A percentile compares a stretch with the other conserved stretches of the same genome.
Conservation (phyloP, 2,888 invertebrate species). For the Eumacrocentrus americanus region DNA sequence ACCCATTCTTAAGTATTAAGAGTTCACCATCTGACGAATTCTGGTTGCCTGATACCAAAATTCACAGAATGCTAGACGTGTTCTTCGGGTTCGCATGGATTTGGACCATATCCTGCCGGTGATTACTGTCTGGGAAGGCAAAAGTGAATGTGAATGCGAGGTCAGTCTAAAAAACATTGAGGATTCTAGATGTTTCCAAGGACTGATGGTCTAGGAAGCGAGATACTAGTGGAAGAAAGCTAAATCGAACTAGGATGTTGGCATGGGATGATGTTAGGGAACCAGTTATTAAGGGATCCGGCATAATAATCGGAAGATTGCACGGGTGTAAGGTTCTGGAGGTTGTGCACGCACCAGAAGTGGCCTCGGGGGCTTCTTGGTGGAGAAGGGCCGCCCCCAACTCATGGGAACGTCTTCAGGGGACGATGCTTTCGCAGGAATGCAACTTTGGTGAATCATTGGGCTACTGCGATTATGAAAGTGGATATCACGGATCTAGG, state of each 20-base stretch:
- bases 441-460: conserved; percentile 29
- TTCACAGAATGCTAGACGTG: conserved; percentile 51
- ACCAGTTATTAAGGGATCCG: neutral
- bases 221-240: too few species aligned
- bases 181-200: too few species aligned
- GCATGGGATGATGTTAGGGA: too few species aligned
- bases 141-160: too few species aligned
- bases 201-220: neutral
- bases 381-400: conserved; percentile 49
- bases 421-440: conserved; percentile 44
- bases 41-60: conserved; percentile 47
- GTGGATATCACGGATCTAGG: conserved; percentile 18
- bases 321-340: neutral
- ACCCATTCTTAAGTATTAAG: neutral
- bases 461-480: conserved; percentile 18
- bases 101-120: too few species aligned
- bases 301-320: neutral
- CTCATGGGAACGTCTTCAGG: conserved; percentile 55
- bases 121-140: too few species aligned
- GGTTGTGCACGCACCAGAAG: neutral
- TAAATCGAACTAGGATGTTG: too few species aligned
- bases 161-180: too few species aligned
- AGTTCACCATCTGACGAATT: neutral
- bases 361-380: neutral
- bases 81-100: conserved; percentile 12